A percentile compares a stretch with the other conserved stretches of the same genome.
Evolutionary conservation across 2,888 invertebrate species (phyloP).

Genomic region (Amphipoea lucens): DNA sequence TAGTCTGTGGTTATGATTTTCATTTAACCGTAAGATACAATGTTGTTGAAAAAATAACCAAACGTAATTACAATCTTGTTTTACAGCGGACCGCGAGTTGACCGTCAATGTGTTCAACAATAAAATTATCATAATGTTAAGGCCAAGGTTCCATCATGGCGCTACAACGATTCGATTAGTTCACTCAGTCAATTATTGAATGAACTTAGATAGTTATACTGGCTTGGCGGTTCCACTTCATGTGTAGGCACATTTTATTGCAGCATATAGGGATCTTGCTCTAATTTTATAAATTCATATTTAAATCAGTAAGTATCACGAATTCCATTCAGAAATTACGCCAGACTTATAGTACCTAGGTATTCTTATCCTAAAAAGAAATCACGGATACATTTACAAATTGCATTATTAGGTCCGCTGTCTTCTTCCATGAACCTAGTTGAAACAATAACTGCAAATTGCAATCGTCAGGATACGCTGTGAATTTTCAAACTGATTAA

Average conservation of each 20-base stretch:
- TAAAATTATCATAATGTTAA: slow-evolving; percentile 84
- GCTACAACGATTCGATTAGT: slow-evolving; percentile 70
- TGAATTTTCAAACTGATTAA: not conserved
- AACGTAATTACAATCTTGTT: slow-evolving; percentile 35
- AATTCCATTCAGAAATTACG: not conserved
- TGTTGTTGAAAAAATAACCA: slow-evolving; percentile 12
- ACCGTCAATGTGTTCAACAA: slow-evolving; percentile 56
- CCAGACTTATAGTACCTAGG: not conserved
- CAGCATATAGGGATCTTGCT: not conserved
- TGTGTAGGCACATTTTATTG: not conserved
- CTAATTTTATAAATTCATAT: not conserved
- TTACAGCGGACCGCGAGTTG: slow-evolving; percentile 30
- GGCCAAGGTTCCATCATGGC: slow-evolving; percentile 79
- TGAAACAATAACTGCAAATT: not conserved
- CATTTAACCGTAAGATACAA: not conserved
- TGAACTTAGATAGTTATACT: slow-evolving; percentile 2
- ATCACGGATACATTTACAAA: no score
- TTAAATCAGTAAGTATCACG: not conserved
- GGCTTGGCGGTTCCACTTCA: not conserved
- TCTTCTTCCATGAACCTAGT: not conserved
- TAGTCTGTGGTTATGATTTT: not conserved
- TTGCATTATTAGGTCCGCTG: not conserved
- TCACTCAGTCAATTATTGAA: slow-evolving; percentile 64
- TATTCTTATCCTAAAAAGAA: not conserved
- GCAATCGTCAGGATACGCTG: not conserved